Evolutionary conservation across 2,797 vertebrate genomes (phyloP).

Genomic region (Betta splendens): DNA sequence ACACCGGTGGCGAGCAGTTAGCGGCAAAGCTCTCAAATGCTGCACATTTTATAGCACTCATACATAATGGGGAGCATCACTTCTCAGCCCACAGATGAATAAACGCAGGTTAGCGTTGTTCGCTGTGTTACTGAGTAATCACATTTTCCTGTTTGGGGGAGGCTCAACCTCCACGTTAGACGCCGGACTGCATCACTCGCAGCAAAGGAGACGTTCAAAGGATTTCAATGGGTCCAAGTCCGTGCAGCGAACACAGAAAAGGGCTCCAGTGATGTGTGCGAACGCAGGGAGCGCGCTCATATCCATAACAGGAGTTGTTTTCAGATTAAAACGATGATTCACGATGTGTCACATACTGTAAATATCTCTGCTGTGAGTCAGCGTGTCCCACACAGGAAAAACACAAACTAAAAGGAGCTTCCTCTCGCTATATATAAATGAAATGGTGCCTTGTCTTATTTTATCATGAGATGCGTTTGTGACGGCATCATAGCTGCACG

Average conservation of each 20-base stretch:
- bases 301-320: conserved; percentile 5
- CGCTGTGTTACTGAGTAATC: conserved; percentile 36
- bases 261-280: neutral
- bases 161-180: conserved; percentile 19
- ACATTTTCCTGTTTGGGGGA: conserved; percentile 38
- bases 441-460: too few relatives aligned
- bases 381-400: neutral
- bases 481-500: too few relatives aligned
- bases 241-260: neutral
- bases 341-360: neutral
- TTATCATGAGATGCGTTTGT: too few relatives aligned
- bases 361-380: conserved; percentile 20
- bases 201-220: conserved; percentile 7
- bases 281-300: neutral
- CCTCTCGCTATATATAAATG: conserved; percentile 2
- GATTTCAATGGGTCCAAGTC: conserved; percentile 13
- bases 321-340: conserved; percentile 27
- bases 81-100: conserved; percentile 46
- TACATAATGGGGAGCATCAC: conserved; percentile 52
- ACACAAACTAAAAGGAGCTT: neutral
- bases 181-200: conserved; percentile 16
- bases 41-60: conserved; percentile 39
- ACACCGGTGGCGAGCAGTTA: conserved; percentile 56
- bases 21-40: conserved; percentile 51
- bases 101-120: conserved; percentile 41